Percentiles rank a stretch among this genome's conserved stretches.
These are phyloP conservation scores for Galagoides demidoff DNA, from an alignment of 2,797 vertebrate genomes.

Conservation along the genomic window DNA sequence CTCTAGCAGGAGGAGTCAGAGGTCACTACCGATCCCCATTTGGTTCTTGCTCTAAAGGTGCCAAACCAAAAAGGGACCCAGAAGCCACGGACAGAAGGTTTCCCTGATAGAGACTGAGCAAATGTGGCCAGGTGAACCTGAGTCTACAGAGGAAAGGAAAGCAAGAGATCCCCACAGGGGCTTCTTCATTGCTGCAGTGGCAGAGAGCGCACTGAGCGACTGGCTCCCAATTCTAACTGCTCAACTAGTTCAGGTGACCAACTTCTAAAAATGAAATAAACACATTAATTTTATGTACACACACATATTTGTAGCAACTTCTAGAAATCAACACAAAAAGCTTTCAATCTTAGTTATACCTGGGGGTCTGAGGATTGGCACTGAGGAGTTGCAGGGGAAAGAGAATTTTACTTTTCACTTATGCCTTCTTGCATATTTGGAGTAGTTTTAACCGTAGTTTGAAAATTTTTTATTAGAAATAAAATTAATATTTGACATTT, in stretches of 20 bases:
- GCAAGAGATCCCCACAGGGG: background rate
- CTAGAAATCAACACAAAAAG: background rate
- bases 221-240: background rate
- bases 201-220: background rate
- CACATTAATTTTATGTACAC: background rate
- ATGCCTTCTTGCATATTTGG: background rate
- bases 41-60: background rate
- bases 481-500: background rate
- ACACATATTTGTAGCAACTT: background rate
- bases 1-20: background rate
- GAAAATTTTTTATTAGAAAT: conserved; percentile 31
- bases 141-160: background rate
- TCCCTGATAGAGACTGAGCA: background rate
- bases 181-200: background rate
- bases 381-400: background rate
- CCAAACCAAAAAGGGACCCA: background rate
- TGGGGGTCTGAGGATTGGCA: background rate
- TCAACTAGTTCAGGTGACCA: background rate
- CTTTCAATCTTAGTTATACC: background rate
- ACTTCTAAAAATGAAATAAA: background rate
- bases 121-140: background rate
- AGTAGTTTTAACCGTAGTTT: background rate
- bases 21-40: too few species aligned
- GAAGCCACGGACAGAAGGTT: background rate
- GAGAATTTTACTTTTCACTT: background rate